Evolutionary conservation across 2,888 invertebrate species (phyloP), one percentile per base, ranked within the genome.

Genomic region (Machimus atricapillus): DNA sequence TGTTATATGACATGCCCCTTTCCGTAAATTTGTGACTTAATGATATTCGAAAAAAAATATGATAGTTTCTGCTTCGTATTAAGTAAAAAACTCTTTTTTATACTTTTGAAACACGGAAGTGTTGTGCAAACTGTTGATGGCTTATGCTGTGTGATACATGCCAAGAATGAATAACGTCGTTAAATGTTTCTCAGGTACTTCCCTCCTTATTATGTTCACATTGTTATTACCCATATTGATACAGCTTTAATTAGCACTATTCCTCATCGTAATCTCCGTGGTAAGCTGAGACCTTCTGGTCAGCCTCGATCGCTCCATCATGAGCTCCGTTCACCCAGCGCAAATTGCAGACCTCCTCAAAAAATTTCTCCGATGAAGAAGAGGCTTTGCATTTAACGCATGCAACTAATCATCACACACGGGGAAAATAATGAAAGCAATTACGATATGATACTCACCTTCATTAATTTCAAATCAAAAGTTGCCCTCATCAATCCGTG

Each of bases 371-470:
- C 66, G 66, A 27, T 14, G 14, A 19, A 66, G 66, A 66, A 27
- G 66, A 66, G 66, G 12, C 66, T 66, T 66, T 66, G 66, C 85
- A 86, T 86, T 88, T 87, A 88, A 86, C 85, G 86, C 81, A 82
- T n/a, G 86, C 85, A 88, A 88, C 86, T 88, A 86, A 88, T 88
- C 88, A 87, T 87, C 87, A 85, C 66, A 66, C 85, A 86, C 85
- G 86, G 82, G 86, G 87, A 87, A 87, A 87, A 88, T 87, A 88
- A 87, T 87, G 87, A 87, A 87, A 88, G 87, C 87, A 87, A 88
- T 88, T 88, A 88, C 87, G 88, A 81, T 88, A 88, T 88, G 87
- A 87, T 88, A 87, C 88, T 87, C 88, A 87, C 87, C 87, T 88
- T 88, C 87, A 88, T 88, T 88, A 88, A 87, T 87, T 88, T 87